These are phyloP conservation scores for Podotricha telesiphe DNA, from an alignment of 2,888 invertebrate species.

Conservation along the genomic window DNA sequence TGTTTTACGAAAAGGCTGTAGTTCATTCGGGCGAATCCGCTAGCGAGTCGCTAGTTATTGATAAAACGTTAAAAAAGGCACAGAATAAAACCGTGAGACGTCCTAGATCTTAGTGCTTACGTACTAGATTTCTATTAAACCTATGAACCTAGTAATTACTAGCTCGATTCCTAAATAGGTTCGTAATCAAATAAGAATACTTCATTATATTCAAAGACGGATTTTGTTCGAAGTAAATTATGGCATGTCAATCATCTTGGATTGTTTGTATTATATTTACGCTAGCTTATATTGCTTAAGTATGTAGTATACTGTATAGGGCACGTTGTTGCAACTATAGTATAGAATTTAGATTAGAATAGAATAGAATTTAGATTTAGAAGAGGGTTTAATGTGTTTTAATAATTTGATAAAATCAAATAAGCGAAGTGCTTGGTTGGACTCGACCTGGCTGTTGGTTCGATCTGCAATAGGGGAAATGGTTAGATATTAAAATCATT, in stretches of 20 bases:
- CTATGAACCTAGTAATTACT: slow-evolving; percentile 38
- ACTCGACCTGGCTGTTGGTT: too few species aligned
- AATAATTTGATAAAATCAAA: too few species aligned
- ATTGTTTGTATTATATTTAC: slow-evolving; percentile 27
- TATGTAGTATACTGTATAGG: background rate
- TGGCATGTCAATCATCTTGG: slow-evolving; percentile 33
- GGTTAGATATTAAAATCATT: too few species aligned
- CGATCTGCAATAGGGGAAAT: too few species aligned
- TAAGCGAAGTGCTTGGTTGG: too few species aligned
- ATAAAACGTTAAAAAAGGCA: background rate
- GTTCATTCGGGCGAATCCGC: too few species aligned
- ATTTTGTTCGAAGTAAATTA: slow-evolving; percentile 38
- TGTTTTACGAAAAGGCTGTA: too few species aligned
- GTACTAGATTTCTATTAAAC: slow-evolving; percentile 27
- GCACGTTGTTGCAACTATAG: background rate
- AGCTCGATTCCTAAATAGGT: slow-evolving; percentile 29
- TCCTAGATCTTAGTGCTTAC: background rate
- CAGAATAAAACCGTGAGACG: background rate
- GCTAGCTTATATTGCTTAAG: slow-evolving; percentile 18
- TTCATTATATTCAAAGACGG: slow-evolving; percentile 37
- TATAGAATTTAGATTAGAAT: slow-evolving; percentile 4
- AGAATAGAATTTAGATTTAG: background rate
- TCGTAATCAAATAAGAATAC: slow-evolving; percentile 40
- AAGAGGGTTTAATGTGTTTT: too few species aligned
- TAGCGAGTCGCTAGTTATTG: too few species aligned